These are phyloP conservation scores for Ascaphus truei DNA, from an alignment of 2,113 vertebrate genomes.

Conservation along the genomic window DNA sequence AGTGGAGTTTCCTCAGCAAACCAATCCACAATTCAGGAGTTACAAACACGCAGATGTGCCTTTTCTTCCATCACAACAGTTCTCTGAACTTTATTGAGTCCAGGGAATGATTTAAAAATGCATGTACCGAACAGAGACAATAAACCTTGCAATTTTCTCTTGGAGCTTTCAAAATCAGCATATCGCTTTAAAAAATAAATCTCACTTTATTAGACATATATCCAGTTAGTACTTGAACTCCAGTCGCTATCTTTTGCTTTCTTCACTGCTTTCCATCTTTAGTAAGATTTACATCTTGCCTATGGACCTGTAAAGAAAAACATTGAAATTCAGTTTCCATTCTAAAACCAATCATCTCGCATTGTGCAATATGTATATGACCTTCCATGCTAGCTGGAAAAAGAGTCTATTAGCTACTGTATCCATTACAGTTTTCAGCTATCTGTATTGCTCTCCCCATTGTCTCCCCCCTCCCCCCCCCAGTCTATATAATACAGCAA, in stretches of 20 bases:
- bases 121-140: slow-evolving; percentile 46
- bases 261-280: slow-evolving; percentile 65
- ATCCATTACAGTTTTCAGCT: no score
- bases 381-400: no score
- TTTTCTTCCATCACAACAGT: slow-evolving; percentile 71
- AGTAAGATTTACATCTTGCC: slow-evolving; percentile 47
- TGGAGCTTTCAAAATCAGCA: slow-evolving; percentile 60
- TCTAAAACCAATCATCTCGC: not conserved
- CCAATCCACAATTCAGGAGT: slow-evolving; percentile 59
- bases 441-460: no score
- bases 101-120: slow-evolving; percentile 52
- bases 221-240: slow-evolving; percentile 44
- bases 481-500: no score
- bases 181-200: slow-evolving; percentile 54
- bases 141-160: slow-evolving; percentile 49
- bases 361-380: not conserved
- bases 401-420: no score
- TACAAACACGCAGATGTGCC: slow-evolving; percentile 60
- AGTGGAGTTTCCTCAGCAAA: slow-evolving; percentile 65
- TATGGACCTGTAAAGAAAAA: slow-evolving; percentile 64
- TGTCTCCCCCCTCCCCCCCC: no score
- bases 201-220: slow-evolving; percentile 44
- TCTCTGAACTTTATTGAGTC: slow-evolving; percentile 61
- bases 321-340: slow-evolving; percentile 1
- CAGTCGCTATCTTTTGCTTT: slow-evolving; percentile 64